Percentiles rank a stretch among this genome's conserved stretches.
Conservation (phyloP, 1,140 invertebrate genomes). For the Berghia stephanieae region DNA sequence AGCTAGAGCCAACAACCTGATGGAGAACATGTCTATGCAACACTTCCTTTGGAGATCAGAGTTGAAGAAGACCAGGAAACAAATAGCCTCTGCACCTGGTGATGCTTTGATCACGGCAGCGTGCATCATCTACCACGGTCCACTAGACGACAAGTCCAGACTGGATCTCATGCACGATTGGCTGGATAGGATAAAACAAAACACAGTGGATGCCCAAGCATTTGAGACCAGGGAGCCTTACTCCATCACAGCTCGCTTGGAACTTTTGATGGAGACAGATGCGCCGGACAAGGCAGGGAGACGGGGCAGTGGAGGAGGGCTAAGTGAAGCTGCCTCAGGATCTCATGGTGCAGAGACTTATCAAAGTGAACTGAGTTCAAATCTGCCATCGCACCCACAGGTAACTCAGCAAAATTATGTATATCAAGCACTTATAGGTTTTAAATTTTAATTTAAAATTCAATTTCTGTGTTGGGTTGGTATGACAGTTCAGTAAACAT, state of each 20-base stretch:
- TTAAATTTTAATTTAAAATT: no score
- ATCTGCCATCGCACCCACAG: constrained; percentile 44
- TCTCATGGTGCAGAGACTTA: constrained; percentile 30
- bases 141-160: constrained; percentile 58
- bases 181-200: constrained; percentile 51
- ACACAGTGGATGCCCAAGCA: constrained; percentile 47
- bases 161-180: constrained; percentile 51
- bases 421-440: no score
- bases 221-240: constrained; percentile 32
- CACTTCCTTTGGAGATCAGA: constrained; percentile 62
- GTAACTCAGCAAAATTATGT: neutral
- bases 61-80: constrained; percentile 51
- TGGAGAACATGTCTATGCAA: constrained; percentile 64
- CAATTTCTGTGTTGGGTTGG: no score
- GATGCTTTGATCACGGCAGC: constrained; percentile 62
- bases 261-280: constrained; percentile 41
- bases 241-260: constrained; percentile 36
- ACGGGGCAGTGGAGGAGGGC: constrained; percentile 35
- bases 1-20: constrained; percentile 55
- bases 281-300: constrained; percentile 10
- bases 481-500: no score
- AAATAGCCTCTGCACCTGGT: constrained; percentile 53
- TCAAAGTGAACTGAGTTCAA: constrained; percentile 42
- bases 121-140: constrained; percentile 61
- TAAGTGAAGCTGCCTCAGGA: constrained; percentile 31